Base-by-base conservation (phyloP, 1,140 invertebrate genomes). In the Cataglyphis hispanica region DNA sequence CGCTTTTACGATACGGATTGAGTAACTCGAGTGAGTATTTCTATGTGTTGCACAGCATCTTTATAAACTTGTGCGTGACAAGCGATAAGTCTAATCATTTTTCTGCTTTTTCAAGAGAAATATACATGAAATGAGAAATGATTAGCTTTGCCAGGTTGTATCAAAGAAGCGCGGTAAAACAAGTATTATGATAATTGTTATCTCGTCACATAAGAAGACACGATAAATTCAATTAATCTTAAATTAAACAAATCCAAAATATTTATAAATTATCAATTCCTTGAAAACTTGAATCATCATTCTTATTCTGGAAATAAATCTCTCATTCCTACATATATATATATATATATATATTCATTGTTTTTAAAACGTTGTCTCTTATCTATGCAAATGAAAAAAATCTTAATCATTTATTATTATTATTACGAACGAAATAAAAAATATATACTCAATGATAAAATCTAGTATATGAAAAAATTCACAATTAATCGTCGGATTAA, bases 1-100 rank as follows among this genome's bases (percentile, higher is more conserved):
- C 75, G 75, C 40, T 78, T 64, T 77, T 77, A 13, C 11, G 22
- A 37, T 31, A 31, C 27, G 27, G 27, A 31, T 31, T 31, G 27
- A 31, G 27, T 31, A 31, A 31, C 27, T 31, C 27, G 27, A 31
- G 27, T 31, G 27, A 31, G 27, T 31, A 31, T 31, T 31, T 31
- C 2, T 1, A 31, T 31, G 27, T 31, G 27, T 31, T 31, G 34
- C 7, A 4, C 19, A 16, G 16, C 43, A 16, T 46, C 43, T 53
- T 19, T 16, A 53, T 10, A 5, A 22, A 67, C 34, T 6, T 10
- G 11, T 11, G 2, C n/a, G 34, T 6, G 13, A 8, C 2, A 37
- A 11, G 19, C 64, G 2, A 13, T 10, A 63, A 63, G 61, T n/a
- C 16, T 16, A 31, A 50, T 63, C 31, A 10, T 34, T 27, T n/a